phyloP scores from a whole-genome alignment of 1,140 invertebrate genomes.

The Aethina tumida region DNA sequence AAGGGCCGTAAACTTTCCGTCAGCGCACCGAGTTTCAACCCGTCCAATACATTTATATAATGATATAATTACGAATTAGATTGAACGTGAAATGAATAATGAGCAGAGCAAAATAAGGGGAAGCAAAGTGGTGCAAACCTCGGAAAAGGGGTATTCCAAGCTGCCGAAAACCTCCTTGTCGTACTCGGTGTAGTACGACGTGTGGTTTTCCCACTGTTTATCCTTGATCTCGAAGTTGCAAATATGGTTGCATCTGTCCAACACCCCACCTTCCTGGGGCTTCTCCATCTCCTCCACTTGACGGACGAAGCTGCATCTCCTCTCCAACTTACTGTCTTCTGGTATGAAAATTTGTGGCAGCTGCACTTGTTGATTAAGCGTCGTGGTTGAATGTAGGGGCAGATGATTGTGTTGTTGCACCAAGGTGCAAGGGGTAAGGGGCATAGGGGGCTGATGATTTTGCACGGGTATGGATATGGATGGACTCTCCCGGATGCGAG shows the following conservation, averaged over 20 bases:
- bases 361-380: slow-evolving; percentile 22
- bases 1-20: no score
- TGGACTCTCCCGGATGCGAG: slow-evolving; percentile 31
- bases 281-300: slow-evolving; percentile 34
- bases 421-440: slow-evolving; percentile 17
- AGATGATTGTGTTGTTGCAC: slow-evolving; percentile 13
- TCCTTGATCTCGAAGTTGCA: slow-evolving; percentile 36
- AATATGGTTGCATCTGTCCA: slow-evolving; percentile 33
- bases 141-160: slow-evolving; percentile 36
- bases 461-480: slow-evolving; percentile 33
- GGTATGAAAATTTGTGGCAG: slow-evolving; percentile 34
- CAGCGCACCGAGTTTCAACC: no score
- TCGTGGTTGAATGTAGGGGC: slow-evolving; percentile 15
- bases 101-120: no score
- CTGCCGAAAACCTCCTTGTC: slow-evolving; percentile 31
- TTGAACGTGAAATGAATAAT: no score
- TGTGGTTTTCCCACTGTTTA: slow-evolving; percentile 28
- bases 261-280: slow-evolving; percentile 24
- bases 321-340: slow-evolving; percentile 27
- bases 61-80: neutral
- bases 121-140: slow-evolving; percentile 31
- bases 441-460: slow-evolving; percentile 29
- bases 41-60: neutral
- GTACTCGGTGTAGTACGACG: slow-evolving; percentile 28
- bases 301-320: slow-evolving; percentile 34